Evolutionary conservation across 2,888 invertebrate species (phyloP).

Genomic region (Drymonia ruficornis): DNA sequence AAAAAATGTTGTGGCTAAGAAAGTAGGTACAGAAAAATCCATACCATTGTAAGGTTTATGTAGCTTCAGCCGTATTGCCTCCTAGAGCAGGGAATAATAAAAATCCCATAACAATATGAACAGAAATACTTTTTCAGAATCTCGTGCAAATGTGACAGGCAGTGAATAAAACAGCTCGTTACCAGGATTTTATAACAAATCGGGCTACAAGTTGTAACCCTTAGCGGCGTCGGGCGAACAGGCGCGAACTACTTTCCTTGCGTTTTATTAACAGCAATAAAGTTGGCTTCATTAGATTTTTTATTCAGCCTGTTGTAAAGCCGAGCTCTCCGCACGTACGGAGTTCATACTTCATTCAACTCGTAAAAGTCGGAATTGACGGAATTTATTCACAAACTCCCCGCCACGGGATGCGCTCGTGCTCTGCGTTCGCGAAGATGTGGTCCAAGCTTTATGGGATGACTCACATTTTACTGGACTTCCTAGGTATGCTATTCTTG

Average conservation of each 20-base stretch:
- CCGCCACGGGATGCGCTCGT: slow-evolving; percentile 22
- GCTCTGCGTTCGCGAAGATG: slow-evolving; percentile 31
- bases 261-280: slow-evolving; percentile 69
- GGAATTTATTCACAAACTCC: slow-evolving; percentile 65
- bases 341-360: slow-evolving; percentile 66
- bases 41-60: too few species aligned
- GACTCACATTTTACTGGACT: slow-evolving; percentile 13
- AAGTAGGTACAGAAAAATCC: too few species aligned
- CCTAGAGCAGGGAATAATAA: background rate
- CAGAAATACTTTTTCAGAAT: background rate
- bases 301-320: slow-evolving; percentile 67
- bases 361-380: slow-evolving; percentile 68
- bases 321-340: slow-evolving; percentile 58
- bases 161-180: slow-evolving; percentile 31
- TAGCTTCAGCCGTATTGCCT: too few species aligned
- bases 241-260: slow-evolving; percentile 51
- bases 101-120: background rate
- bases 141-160: background rate
- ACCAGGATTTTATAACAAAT: slow-evolving; percentile 39
- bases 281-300: slow-evolving; percentile 68
- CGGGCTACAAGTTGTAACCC: slow-evolving; percentile 49
- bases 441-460: slow-evolving; percentile 38
- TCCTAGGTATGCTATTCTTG: background rate
- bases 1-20: too few species aligned
- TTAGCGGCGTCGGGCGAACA: slow-evolving; percentile 35